A percentile compares a stretch with the other conserved stretches of the same genome.
Conservation (phyloP, 2,113 vertebrate genomes). For the Datnioides undecimradiatus region DNA sequence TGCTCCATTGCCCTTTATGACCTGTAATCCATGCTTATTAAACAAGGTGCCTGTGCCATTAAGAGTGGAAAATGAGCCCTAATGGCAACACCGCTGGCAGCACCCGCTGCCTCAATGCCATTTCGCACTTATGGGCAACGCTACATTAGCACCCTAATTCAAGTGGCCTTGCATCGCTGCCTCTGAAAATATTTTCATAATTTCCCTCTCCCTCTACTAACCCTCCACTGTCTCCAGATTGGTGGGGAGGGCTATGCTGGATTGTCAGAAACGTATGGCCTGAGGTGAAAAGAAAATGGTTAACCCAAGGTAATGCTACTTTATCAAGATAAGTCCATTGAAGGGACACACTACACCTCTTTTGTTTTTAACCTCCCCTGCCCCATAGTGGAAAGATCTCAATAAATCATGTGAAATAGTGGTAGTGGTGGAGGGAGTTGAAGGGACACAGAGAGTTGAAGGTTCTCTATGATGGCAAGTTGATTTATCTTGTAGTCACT, state of each 20-base stretch:
- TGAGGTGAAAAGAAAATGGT: neutral
- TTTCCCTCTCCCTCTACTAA: conserved; percentile 45
- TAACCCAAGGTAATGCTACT: conserved; percentile 55
- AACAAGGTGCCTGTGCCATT: conserved; percentile 80
- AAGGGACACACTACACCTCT: neutral
- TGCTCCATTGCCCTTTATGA: conserved; percentile 78
- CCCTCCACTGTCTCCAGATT: conserved; percentile 38
- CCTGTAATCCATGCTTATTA: conserved; percentile 83
- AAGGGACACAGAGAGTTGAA: conserved; percentile 63
- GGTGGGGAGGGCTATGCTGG: conserved; percentile 22
- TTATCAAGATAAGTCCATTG: conserved; percentile 53
- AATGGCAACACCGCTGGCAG: conserved; percentile 58
- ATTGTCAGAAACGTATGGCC: conserved; percentile 20
- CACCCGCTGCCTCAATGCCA: conserved; percentile 57
- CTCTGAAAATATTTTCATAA: conserved; percentile 78
- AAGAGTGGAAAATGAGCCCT: conserved; percentile 75
- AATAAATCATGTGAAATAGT: conserved; percentile 53
- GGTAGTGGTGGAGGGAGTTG: conserved; percentile 30
- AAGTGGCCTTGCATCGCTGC: conserved; percentile 74
- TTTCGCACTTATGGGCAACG: conserved; percentile 72
- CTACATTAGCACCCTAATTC: conserved; percentile 81
- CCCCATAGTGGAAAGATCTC: conserved; percentile 16
- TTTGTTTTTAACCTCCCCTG: conserved; percentile 50
- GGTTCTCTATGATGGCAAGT: conserved; percentile 52
- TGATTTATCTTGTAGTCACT: conserved; percentile 58